A percentile compares a stretch with the other conserved stretches of the same genome.
Conservation (phyloP, 2,888 invertebrate species). For the Osmoderma eremita region DNA sequence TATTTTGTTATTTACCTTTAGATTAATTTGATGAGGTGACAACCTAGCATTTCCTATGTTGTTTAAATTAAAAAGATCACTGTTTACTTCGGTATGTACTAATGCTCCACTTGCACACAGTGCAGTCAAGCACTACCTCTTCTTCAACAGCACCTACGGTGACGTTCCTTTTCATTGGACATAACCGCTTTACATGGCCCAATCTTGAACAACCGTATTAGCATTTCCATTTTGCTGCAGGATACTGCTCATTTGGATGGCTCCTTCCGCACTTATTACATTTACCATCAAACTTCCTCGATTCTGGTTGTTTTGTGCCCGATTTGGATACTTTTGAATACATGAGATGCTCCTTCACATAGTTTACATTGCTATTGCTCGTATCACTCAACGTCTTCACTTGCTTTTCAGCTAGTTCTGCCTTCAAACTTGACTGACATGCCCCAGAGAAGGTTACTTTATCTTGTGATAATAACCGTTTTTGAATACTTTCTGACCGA, state of each 20-base stretch:
- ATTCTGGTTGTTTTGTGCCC: no score
- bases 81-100: background rate
- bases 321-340: background rate
- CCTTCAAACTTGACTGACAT: slow-evolving; percentile 15
- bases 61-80: slow-evolving; percentile 14
- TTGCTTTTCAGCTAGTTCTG: slow-evolving; percentile 33
- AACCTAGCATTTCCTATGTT: background rate
- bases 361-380: background rate
- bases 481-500: slow-evolving; percentile 31
- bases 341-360: no score
- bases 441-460: slow-evolving; percentile 27
- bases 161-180: background rate
- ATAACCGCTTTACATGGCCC: slow-evolving; percentile 2
- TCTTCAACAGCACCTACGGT: slow-evolving; percentile 10
- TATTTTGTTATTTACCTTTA: slow-evolving; percentile 18
- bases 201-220: background rate
- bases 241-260: no score
- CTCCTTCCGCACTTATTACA: background rate
- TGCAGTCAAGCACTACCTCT: no score
- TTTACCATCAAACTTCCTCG: background rate
- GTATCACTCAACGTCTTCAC: background rate
- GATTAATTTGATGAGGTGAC: background rate
- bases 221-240: background rate
- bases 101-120: no score
- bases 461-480: slow-evolving; percentile 22